phyloP scores from a whole-genome alignment of 2,797 vertebrate species.

The Centropyge bicolor region DNA sequence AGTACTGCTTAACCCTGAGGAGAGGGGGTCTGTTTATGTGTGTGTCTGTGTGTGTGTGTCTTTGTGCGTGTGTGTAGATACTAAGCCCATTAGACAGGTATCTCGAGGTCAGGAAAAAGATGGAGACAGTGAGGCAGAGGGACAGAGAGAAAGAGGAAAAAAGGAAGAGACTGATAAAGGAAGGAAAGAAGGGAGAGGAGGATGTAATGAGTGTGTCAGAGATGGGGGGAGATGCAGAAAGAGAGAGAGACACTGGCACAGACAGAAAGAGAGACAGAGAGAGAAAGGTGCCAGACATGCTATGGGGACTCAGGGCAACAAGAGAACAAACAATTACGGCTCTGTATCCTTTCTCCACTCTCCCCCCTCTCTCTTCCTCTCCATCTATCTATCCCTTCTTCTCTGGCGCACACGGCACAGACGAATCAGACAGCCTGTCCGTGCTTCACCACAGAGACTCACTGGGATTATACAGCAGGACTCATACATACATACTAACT shows the following conservation, averaged over 20 bases:
- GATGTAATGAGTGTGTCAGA: conserved; percentile 36
- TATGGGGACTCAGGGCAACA: conserved; percentile 65
- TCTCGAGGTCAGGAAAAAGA: conserved; percentile 43
- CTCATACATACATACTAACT: conserved; percentile 11
- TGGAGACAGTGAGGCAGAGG: conserved; percentile 19
- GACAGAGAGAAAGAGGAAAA: conserved; percentile 14
- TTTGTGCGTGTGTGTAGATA: conserved; percentile 11
- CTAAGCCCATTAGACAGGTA: conserved; percentile 54
- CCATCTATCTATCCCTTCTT: conserved; percentile 29
- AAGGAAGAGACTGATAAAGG: conserved; percentile 19
- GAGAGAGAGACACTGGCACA: not conserved
- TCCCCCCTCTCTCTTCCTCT: conserved; percentile 14
- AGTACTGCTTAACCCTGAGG: conserved; percentile 70
- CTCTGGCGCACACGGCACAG: conserved; percentile 29
- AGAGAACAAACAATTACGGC: conserved; percentile 78
- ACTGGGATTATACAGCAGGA: conserved; percentile 45
- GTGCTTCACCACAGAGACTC: conserved; percentile 26
- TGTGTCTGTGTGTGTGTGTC: conserved; percentile 12
- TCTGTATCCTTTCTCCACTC: conserved; percentile 51
- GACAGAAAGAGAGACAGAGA: conserved; percentile 22
- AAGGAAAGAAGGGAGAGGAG: conserved; percentile 8
- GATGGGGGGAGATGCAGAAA: conserved; percentile 18
- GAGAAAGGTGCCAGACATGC: conserved; percentile 71
- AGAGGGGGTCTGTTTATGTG: conserved; percentile 54
- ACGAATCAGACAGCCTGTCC: conserved; percentile 48